Percentiles rank a stretch among this genome's conserved stretches.
Evolutionary conservation across 2,113 vertebrate genomes (phyloP).

Genomic region (Syngnathus scovelli): DNA sequence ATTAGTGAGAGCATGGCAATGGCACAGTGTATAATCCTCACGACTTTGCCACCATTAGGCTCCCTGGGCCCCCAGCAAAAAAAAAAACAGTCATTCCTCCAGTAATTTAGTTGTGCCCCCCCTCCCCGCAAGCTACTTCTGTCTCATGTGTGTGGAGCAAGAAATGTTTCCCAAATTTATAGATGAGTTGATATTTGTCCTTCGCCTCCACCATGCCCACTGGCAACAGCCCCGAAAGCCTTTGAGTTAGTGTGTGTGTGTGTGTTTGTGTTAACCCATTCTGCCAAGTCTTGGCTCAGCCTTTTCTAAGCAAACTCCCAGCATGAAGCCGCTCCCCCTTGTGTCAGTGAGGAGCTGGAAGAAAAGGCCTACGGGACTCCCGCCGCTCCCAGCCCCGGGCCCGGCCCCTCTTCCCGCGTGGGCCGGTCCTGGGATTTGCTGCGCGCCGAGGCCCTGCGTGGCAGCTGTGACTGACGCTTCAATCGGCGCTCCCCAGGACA

Average conservation of each 20-base stretch:
- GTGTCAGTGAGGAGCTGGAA: conserved; percentile 58
- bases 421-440: conserved; percentile 64
- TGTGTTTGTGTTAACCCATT: conserved; percentile 64
- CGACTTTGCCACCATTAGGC: conserved; percentile 60
- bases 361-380: conserved; percentile 66
- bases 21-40: conserved; percentile 58
- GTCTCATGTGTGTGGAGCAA: conserved; percentile 1
- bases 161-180: conserved; percentile 39
- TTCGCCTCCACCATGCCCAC: conserved; percentile 53
- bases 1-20: conserved; percentile 63
- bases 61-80: conserved; percentile 47
- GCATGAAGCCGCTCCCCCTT: conserved; percentile 57
- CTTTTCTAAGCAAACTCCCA: conserved; percentile 71
- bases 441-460: conserved; percentile 60
- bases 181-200: conserved; percentile 54
- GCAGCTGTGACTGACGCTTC: conserved; percentile 76
- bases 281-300: conserved; percentile 58
- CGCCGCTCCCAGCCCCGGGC: conserved; percentile 59
- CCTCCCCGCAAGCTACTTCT: not conserved
- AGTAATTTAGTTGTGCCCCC: conserved; percentile 56
- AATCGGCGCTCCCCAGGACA: conserved; percentile 69
- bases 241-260: conserved; percentile 20
- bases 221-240: conserved; percentile 44
- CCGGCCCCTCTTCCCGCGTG: conserved; percentile 45
- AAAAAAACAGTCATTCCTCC: conserved; percentile 52